phyloP scores from a whole-genome alignment of 2,888 invertebrate species.

The Cryptocheilus praepositus region DNA sequence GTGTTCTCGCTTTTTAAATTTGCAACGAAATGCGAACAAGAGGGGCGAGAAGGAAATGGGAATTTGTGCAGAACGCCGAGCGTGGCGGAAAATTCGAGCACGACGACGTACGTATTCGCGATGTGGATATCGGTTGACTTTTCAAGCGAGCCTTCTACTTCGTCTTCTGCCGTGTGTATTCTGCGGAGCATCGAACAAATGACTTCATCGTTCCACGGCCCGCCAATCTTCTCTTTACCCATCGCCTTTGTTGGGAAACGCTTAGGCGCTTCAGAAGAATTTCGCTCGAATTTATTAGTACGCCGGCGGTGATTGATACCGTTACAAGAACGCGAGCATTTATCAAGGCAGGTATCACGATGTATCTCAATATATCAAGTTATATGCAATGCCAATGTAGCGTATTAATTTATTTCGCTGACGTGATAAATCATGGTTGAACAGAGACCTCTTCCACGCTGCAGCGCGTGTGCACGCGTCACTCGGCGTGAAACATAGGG shows the following conservation, averaged over 20 bases:
- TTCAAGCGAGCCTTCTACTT: too few relatives aligned
- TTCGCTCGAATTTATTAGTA: not conserved
- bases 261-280: not conserved
- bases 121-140: too few relatives aligned
- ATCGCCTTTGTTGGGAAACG: conserved; percentile 8
- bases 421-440: not conserved
- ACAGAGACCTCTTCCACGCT: not conserved
- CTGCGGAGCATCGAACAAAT: conserved; percentile 18
- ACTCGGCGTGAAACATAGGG: too few relatives aligned
- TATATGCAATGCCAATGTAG: conserved; percentile 6
- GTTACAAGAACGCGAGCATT: conserved; percentile 1
- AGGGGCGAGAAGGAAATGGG: too few relatives aligned
- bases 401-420: conserved; percentile 10
- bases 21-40: too few relatives aligned
- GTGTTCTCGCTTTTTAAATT: too few relatives aligned
- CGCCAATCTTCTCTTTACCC: conserved; percentile 1
- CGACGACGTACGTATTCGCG: too few relatives aligned
- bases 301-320: conserved; percentile 4
- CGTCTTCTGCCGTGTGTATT: too few relatives aligned
- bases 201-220: conserved; percentile 4
- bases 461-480: too few relatives aligned
- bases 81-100: too few relatives aligned
- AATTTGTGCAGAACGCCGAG: conserved; percentile 8
- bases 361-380: conserved; percentile 8
- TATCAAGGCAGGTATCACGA: conserved; percentile 6